Evolutionary conservation across 1,140 invertebrate species (phyloP).

Genomic region (Argopecten irradians): DNA sequence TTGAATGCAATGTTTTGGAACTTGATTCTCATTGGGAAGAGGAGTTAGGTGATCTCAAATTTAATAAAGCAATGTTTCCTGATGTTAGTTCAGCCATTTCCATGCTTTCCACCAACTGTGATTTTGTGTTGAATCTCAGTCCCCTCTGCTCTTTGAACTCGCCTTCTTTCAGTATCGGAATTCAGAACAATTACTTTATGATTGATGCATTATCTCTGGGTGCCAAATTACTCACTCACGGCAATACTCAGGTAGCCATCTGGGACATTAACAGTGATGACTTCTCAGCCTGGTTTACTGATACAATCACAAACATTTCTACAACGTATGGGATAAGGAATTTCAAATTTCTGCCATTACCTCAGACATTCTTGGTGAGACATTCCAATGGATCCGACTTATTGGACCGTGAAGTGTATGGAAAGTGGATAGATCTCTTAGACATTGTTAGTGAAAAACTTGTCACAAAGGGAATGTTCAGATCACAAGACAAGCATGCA

Average conservation of each 20-base stretch:
- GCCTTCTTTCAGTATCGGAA: constrained; percentile 76
- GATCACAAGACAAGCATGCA: constrained; percentile 49
- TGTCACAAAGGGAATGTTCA: constrained; percentile 49
- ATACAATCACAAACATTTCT: constrained; percentile 93
- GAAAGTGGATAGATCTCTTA: constrained; percentile 36
- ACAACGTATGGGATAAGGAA: constrained; percentile 78
- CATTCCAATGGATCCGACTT: constrained; percentile 42
- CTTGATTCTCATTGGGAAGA: constrained; percentile 93
- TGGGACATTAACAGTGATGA: constrained; percentile 56
- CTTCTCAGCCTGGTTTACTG: constrained; percentile 80
- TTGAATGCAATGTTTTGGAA: constrained; percentile 84
- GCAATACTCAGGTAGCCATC: constrained; percentile 80
- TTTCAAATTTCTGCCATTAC: constrained; percentile 34
- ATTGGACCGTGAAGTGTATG: constrained; percentile 38
- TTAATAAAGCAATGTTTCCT: constrained; percentile 85
- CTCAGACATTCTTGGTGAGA: constrained; percentile 39
- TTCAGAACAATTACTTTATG: constrained; percentile 56
- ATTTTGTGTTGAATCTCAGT: constrained; percentile 91
- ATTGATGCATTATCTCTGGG: constrained; percentile 75
- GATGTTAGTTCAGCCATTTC: constrained; percentile 80
- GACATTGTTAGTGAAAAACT: constrained; percentile 39
- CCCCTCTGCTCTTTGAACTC: constrained; percentile 91
- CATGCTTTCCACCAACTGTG: constrained; percentile 83
- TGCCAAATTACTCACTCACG: constrained; percentile 83
- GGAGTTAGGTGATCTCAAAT: constrained; percentile 88